Base-by-base conservation (phyloP, 2,113 vertebrate species). In the Ochotona princeps region DNA sequence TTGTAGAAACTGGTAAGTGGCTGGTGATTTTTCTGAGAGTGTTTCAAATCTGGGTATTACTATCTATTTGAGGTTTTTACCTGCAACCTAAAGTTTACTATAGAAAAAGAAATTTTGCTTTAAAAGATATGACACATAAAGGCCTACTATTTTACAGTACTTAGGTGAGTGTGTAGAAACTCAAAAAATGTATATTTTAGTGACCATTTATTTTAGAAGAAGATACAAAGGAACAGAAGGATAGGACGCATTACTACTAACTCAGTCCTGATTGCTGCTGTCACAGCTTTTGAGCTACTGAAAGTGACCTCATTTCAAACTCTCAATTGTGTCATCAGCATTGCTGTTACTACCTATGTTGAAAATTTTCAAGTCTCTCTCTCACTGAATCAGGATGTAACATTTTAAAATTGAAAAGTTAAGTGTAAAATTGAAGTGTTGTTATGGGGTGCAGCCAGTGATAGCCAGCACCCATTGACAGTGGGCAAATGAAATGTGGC, bases 271-370 rank as follows among this genome's bases (percentile, higher is more conserved):
- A 94, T 61, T 65, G 20, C 49, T 73, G 35, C 44, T 26, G 44
- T 38, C 69, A 76, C 32, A 93, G 69, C 70, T 83, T 83, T 87
- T 61, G 63, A 32, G n/a, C 38, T 96, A 76, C 35, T 82, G 79
- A 90, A 63, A 87, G 78, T 30, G 74, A 73, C 51, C 70, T 32
- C 82, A 57, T 75, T 88, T 2, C 0, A 91, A 35, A 26, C 92
- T 78, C 83, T 93, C 89, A 95, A 89, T 44, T 93, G 32, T 85
- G 15, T 84, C 51, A 20, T 95, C 80, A 92, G 83, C 79, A 82
- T 93, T 94, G 75, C 44, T 57, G 38, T 38, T 85, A 92, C 49
- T 90, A 81, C 32, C 95, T 91, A 83, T 63, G 88, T 25, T n/a
- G 89, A 92, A 1, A 92, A 26, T 6, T 30, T 87, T 93, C 96